Conservation (phyloP, 2,888 invertebrate genomes). For the Lydus trimaculatus region DNA sequence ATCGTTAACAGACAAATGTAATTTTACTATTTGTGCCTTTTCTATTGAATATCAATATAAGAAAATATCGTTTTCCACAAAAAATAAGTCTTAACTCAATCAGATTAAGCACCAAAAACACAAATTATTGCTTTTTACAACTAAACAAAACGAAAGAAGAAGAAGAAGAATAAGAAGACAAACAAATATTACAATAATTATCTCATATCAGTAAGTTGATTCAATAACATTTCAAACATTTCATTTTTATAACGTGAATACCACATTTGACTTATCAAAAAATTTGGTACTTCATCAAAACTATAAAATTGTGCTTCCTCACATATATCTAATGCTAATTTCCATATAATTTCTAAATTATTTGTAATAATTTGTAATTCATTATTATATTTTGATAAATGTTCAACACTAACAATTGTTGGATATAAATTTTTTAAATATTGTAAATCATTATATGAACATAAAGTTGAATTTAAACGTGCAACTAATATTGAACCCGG, state of each 20-base stretch:
- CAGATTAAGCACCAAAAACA: slow-evolving; percentile 3
- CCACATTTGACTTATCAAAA: slow-evolving; percentile 55
- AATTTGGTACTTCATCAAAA: slow-evolving; percentile 47
- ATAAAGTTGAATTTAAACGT: slow-evolving; percentile 44
- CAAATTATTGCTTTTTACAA: neutral
- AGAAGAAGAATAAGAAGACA: neutral
- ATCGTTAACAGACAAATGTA: too few relatives aligned
- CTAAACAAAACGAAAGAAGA: neutral
- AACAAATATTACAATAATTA: too few relatives aligned
- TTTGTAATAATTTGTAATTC: slow-evolving; percentile 37
- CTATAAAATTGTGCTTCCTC: slow-evolving; percentile 62
- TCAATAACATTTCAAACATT: slow-evolving; percentile 42
- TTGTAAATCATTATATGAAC: slow-evolving; percentile 42
- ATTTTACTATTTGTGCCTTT: neutral
- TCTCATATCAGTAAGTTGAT: slow-evolving; percentile 28
- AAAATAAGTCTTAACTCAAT: neutral
- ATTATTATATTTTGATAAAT: slow-evolving; percentile 42
- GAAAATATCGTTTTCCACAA: neutral
- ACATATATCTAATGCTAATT: slow-evolving; percentile 68
- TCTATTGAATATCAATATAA: neutral
- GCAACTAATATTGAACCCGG: slow-evolving; percentile 57
- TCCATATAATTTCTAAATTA: slow-evolving; percentile 70
- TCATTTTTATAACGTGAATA: slow-evolving; percentile 50
- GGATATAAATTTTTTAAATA: slow-evolving; percentile 40
- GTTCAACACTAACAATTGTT: slow-evolving; percentile 42